Evolutionary conservation across 2,888 invertebrate genomes (phyloP).

Genomic region (Dasypogon diadema): DNA sequence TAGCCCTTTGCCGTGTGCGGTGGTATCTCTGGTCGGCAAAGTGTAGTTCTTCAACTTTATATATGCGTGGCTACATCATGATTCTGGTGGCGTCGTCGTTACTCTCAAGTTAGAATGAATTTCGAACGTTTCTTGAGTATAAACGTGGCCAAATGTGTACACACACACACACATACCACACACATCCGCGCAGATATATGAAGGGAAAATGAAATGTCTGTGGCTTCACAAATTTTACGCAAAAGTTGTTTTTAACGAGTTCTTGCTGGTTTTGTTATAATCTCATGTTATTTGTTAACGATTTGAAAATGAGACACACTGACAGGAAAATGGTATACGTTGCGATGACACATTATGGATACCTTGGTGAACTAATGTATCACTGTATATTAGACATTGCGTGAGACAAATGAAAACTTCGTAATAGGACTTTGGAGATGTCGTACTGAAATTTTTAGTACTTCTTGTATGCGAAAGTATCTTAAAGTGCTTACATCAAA

Average conservation of each 20-base stretch:
- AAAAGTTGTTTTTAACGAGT: slow-evolving; percentile 46
- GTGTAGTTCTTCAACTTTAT: slow-evolving; percentile 18
- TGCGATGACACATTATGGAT: neutral
- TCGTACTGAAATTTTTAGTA: too few relatives aligned
- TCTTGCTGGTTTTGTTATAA: slow-evolving; percentile 28
- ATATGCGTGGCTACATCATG: slow-evolving; percentile 26
- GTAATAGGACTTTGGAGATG: too few relatives aligned
- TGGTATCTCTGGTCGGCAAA: neutral
- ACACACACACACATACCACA: neutral
- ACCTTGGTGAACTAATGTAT: neutral
- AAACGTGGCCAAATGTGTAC: neutral
- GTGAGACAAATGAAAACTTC: too few relatives aligned
- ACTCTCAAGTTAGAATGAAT: slow-evolving; percentile 28
- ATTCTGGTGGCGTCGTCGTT: slow-evolving; percentile 22
- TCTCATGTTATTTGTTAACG: slow-evolving; percentile 33
- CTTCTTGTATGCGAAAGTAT: too few relatives aligned
- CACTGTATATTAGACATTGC: slow-evolving; percentile 14
- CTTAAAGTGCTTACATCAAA: too few relatives aligned
- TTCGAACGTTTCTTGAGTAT: slow-evolving; percentile 13
- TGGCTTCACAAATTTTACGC: slow-evolving; percentile 43
- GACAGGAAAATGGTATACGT: neutral
- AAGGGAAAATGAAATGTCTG: slow-evolving; percentile 38
- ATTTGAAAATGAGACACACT: slow-evolving; percentile 17
- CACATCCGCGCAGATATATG: neutral
- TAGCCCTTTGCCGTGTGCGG: slow-evolving; percentile 17